These are phyloP conservation scores for Ochropleura leucogaster DNA, from an alignment of 2,888 invertebrate species.

Conservation along the genomic window DNA sequence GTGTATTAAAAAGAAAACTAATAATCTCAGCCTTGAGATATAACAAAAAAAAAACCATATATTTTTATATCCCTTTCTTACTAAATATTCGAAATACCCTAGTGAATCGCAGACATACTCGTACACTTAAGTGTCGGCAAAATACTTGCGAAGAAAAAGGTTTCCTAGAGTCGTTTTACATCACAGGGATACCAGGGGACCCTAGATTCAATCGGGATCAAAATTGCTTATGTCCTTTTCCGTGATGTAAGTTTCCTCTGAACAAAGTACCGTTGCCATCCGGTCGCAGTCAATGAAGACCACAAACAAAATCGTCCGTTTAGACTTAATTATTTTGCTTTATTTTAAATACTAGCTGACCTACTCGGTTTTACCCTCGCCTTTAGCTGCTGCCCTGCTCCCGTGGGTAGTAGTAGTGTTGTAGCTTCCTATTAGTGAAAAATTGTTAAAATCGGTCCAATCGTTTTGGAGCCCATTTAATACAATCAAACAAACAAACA, in stretches of 20 bases:
- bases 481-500: no score
- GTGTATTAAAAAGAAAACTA: neutral
- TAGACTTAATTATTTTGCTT: neutral
- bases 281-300: conserved; percentile 25
- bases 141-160: conserved; percentile 20
- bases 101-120: neutral
- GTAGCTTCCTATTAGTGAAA: no score
- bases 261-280: conserved; percentile 53
- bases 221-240: conserved; percentile 67
- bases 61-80: neutral
- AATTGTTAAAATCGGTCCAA: no score
- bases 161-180: conserved; percentile 33
- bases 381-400: no score
- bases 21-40: neutral
- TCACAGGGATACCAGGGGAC: conserved; percentile 47
- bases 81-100: neutral
- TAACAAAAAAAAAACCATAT: neutral
- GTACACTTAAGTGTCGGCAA: neutral
- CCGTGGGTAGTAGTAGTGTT: no score
- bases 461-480: no score
- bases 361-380: no score
- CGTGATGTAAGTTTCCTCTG: conserved; percentile 63
- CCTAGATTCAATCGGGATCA: conserved; percentile 60
- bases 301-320: conserved; percentile 4
- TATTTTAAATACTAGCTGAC: neutral